Percentiles rank a stretch among this genome's conserved stretches.
Conservation (phyloP, 2,797 vertebrate species). For the Cacajao melanocephalus region DNA sequence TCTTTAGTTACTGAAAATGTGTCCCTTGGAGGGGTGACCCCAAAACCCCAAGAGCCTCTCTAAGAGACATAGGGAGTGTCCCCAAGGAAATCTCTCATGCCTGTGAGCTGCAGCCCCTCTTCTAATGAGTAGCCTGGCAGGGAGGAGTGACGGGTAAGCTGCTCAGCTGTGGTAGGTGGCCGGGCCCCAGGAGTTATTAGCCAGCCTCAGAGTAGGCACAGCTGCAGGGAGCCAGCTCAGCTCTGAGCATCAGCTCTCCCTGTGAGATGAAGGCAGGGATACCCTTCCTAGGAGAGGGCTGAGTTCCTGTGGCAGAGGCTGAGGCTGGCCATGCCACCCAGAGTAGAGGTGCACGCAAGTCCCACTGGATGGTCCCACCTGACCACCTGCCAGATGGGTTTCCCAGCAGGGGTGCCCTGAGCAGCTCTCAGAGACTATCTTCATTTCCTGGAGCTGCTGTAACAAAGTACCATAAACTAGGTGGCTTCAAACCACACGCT, state of each 20-base stretch:
- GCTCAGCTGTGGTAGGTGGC: fast-evolving
- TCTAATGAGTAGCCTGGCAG: background rate
- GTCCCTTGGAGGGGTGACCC: background rate
- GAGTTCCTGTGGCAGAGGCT: too few species aligned
- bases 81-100: background rate
- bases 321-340: background rate
- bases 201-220: fast-evolving
- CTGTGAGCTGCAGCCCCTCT: background rate
- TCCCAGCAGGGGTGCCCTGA: background rate
- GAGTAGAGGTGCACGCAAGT: too few species aligned
- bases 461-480: background rate
- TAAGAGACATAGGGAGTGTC: fast-evolving
- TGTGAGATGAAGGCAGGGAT: too few species aligned
- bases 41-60: background rate
- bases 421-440: fast-evolving
- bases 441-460: background rate
- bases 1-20: background rate
- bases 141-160: background rate
- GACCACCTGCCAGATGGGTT: background rate
- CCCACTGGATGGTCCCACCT: background rate
- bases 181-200: fast-evolving
- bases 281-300: fast-evolving
- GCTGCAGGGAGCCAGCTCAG: fast-evolving
- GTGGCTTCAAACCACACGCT: fast-evolving
- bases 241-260: background rate